These are phyloP conservation scores for Ptiloglossa arizonensis DNA, from an alignment of 1,140 invertebrate genomes.

Conservation along the genomic window DNA sequence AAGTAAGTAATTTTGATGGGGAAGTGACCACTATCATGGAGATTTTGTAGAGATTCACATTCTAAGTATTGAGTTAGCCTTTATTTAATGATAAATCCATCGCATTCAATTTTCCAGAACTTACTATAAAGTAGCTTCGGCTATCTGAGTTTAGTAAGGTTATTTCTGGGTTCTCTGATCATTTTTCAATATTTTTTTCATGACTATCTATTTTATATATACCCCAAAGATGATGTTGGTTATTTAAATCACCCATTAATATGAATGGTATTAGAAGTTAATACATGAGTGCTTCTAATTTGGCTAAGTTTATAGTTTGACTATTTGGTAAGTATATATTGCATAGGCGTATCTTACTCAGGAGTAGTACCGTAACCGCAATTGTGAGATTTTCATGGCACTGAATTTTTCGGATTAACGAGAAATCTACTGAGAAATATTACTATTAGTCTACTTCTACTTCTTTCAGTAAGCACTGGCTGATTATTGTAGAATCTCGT, in stretches of 20 bases:
- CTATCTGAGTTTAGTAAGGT: conserved; percentile 64
- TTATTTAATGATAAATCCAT: conserved; percentile 63
- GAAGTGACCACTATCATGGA: conserved; percentile 71
- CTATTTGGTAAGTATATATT: conserved; percentile 69
- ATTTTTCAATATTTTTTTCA: conserved; percentile 65
- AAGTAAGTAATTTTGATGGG: conserved; percentile 51
- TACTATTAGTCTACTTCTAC: no score
- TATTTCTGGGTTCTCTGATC: conserved; percentile 53
- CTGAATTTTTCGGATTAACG: conserved; percentile 53
- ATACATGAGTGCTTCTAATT: conserved; percentile 59
- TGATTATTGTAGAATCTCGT: no score
- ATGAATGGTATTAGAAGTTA: conserved; percentile 72
- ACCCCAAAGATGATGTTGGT: conserved; percentile 70
- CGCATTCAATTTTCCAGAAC: conserved; percentile 55
- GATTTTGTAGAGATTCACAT: conserved; percentile 64
- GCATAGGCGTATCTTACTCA: conserved; percentile 58
- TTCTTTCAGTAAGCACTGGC: no score
- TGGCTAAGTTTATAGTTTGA: conserved; percentile 28
- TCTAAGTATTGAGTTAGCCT: conserved; percentile 56
- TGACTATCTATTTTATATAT: conserved; percentile 63
- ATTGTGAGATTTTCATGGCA: conserved; percentile 57
- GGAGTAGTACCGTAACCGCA: conserved; percentile 55
- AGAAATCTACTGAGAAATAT: no score
- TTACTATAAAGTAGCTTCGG: conserved; percentile 64
- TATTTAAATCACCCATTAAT: conserved; percentile 71